These are phyloP conservation scores for Gobionotothen gibberifrons DNA, from an alignment of 2,797 vertebrate species.

Conservation along the genomic window DNA sequence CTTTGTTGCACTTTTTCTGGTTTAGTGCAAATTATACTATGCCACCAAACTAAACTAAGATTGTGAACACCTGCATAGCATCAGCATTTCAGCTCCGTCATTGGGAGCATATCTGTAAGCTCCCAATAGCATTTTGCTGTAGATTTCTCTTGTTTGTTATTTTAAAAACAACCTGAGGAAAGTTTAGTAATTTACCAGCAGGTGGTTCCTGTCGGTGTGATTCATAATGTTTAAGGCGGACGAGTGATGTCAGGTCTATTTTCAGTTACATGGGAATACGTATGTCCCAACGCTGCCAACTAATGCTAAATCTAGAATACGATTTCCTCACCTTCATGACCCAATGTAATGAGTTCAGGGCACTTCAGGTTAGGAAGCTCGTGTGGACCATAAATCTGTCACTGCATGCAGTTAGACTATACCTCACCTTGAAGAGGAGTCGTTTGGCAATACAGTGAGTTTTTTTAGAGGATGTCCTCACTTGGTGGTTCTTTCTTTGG, in stretches of 20 bases:
- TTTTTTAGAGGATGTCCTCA: constrained; percentile 17
- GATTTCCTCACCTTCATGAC: constrained; percentile 28
- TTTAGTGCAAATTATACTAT: not conserved
- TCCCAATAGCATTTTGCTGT: constrained; percentile 2
- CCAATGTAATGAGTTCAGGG: constrained; percentile 24
- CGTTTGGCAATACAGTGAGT: constrained; percentile 30
- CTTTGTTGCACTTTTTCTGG: not conserved
- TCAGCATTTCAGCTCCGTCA: not conserved
- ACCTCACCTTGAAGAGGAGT: constrained; percentile 7
- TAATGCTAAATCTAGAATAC: not conserved
- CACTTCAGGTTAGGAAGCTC: constrained; percentile 15
- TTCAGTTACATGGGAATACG: constrained; percentile 9
- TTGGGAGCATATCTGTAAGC: not conserved
- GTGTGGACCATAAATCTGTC: constrained; percentile 31
- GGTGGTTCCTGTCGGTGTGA: constrained; percentile 37
- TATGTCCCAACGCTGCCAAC: constrained; percentile 7
- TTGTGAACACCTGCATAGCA: not conserved
- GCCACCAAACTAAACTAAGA: not conserved
- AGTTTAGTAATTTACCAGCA: constrained; percentile 31
- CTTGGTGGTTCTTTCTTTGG: constrained; percentile 5
- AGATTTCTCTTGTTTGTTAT: not conserved
- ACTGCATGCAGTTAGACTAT: not conserved
- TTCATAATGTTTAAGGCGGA: constrained; percentile 21
- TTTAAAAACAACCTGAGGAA: not conserved
- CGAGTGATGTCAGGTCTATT: constrained; percentile 21